These are phyloP conservation scores for Coenobita brevimanus DNA, from an alignment of 1,140 invertebrate genomes.

Conservation along the genomic window DNA sequence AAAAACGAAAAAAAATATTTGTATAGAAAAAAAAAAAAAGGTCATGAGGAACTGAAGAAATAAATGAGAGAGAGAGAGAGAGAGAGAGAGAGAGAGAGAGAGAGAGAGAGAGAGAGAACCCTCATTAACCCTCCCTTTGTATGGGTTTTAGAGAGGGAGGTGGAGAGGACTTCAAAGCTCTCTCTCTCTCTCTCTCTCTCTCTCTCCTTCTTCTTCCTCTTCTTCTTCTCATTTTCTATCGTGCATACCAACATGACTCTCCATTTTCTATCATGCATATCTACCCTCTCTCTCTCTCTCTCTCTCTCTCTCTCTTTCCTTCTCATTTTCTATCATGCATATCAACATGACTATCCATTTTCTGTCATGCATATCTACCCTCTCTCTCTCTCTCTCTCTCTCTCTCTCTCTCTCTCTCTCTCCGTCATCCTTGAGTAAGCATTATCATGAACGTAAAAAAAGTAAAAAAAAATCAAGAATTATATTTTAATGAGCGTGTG, in stretches of 20 bases:
- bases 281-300: not conserved
- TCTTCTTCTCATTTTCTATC: not conserved
- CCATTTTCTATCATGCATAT: not conserved
- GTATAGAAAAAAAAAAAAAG: too few species aligned
- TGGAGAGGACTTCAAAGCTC: not conserved
- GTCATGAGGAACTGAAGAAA: too few species aligned
- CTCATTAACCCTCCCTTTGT: too few species aligned
- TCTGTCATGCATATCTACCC: too few species aligned
- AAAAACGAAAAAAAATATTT: too few species aligned
- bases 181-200: slow-evolving; percentile 19
- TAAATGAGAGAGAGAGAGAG: not conserved
- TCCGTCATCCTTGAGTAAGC: too few species aligned
- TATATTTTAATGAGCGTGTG: too few species aligned
- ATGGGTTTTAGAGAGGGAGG: not conserved
- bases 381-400: too few species aligned
- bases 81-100: not conserved
- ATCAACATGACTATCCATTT: too few species aligned
- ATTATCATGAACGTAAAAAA: too few species aligned
- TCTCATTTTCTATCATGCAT: not conserved
- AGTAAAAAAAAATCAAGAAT: too few species aligned
- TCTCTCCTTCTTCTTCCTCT: not conserved
- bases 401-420: too few species aligned
- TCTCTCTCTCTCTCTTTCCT: not conserved
- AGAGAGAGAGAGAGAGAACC: not conserved
- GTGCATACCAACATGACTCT: not conserved